Percentiles rank a stretch among this genome's conserved stretches.
Conservation (phyloP, 1,140 invertebrate genomes). For the Drosophila bipectinata region DNA sequence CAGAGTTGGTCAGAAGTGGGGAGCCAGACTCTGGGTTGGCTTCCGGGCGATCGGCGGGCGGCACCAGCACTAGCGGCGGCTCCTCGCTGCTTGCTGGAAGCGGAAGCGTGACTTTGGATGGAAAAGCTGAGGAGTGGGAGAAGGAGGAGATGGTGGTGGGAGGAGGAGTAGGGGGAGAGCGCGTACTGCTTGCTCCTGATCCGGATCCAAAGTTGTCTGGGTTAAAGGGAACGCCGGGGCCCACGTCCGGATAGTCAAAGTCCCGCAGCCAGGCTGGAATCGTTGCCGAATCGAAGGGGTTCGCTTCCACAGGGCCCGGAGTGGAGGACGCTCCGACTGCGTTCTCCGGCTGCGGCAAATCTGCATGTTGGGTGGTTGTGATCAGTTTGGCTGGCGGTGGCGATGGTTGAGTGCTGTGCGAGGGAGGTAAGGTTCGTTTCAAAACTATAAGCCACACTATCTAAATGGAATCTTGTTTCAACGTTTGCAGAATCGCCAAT, state of each 20-base stretch:
- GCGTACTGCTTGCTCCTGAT: conserved; percentile 15
- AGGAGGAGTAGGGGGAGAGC: conserved; percentile 21
- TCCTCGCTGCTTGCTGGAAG: conserved; percentile 66
- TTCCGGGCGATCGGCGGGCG: conserved; percentile 44
- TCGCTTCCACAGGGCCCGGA: conserved; percentile 37
- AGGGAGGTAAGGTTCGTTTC: conserved; percentile 24
- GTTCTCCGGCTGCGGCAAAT: conserved; percentile 28
- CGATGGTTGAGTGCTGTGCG: conserved; percentile 46
- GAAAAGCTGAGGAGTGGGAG: conserved; percentile 67
- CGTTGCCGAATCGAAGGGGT: conserved; percentile 74
- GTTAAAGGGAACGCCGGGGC: conserved; percentile 75
- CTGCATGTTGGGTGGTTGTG: conserved; percentile 49
- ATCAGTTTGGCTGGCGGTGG: conserved; percentile 39
- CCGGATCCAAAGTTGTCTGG: conserved; percentile 57
- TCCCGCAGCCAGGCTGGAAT: conserved; percentile 74
- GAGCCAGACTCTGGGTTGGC: conserved; percentile 1
- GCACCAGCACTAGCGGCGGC: conserved; percentile 68
- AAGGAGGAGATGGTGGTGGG: conserved; percentile 13
- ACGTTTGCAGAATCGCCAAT: background rate
- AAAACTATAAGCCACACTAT: background rate
- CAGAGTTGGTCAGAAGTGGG: conserved; percentile 55
- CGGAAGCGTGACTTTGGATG: conserved; percentile 81
- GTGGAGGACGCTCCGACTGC: conserved; percentile 31
- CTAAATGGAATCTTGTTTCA: background rate
- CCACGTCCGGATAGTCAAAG: conserved; percentile 82